Evolutionary conservation across 2,888 invertebrate genomes (phyloP).

Genomic region (Chloroclystis v-ata): DNA sequence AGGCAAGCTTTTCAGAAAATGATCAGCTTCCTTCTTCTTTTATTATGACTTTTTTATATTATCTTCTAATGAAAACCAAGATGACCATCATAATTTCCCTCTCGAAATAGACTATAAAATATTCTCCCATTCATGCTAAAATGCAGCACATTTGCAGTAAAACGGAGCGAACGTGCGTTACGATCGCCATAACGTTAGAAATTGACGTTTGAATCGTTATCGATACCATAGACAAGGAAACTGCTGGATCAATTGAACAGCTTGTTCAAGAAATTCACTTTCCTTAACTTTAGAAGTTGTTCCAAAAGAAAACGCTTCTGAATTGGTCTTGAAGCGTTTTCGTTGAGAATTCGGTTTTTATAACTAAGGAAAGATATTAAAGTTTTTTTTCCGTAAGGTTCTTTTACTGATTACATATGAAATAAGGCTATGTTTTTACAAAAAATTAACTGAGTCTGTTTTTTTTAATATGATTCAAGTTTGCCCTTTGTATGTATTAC

Average conservation of each 20-base stretch:
- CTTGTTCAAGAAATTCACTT: conserved; percentile 19
- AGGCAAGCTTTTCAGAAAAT: too few relatives aligned
- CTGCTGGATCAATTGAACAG: conserved; percentile 16
- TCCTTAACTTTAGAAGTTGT: conserved; percentile 13
- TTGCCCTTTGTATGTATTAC: too few relatives aligned
- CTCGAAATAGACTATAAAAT: not conserved
- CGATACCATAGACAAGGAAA: conserved; percentile 16
- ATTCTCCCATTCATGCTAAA: conserved; percentile 29
- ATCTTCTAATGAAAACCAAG: too few relatives aligned
- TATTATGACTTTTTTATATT: too few relatives aligned
- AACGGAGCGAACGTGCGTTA: conserved; percentile 17
- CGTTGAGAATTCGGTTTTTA: not conserved
- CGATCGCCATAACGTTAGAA: conserved; percentile 9
- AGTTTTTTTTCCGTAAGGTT: too few relatives aligned
- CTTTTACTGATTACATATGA: too few relatives aligned
- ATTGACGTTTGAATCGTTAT: conserved; percentile 1
- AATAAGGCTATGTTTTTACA: too few relatives aligned
- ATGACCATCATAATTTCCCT: too few relatives aligned
- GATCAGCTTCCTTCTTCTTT: too few relatives aligned
- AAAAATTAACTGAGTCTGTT: too few relatives aligned
- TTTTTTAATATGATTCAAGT: too few relatives aligned
- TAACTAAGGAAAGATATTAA: too few relatives aligned
- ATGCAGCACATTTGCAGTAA: conserved; percentile 69
- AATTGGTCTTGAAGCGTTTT: conserved; percentile 9
- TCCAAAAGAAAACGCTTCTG: conserved; percentile 1